Conservation (phyloP, 1,140 invertebrate genomes). For the Hyphantria cunea region DNA sequence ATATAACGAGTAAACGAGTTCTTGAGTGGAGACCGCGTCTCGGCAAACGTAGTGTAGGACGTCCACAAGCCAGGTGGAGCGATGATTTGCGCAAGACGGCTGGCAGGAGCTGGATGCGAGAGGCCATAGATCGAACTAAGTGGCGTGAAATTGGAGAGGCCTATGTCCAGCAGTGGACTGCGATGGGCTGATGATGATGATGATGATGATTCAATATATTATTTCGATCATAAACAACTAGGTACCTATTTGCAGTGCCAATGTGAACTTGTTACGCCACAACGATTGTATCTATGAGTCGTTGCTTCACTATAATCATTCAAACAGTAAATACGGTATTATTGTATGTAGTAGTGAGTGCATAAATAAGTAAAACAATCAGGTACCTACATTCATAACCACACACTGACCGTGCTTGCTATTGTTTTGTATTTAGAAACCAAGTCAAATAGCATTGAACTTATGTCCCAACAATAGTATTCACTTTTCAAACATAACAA, state of each 20-base stretch:
- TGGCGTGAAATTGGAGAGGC: too few relatives aligned
- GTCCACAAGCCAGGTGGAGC: too few relatives aligned
- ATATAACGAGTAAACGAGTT: too few relatives aligned
- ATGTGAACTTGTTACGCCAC: constrained; percentile 21
- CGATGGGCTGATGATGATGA: too few relatives aligned
- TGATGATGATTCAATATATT: too few relatives aligned
- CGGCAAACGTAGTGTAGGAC: too few relatives aligned
- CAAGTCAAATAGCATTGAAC: constrained; percentile 27
- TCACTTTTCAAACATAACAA: background rate
- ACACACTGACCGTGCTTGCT: constrained; percentile 18
- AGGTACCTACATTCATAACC: constrained; percentile 16
- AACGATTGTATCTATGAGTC: constrained; percentile 5
- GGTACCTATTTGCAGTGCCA: background rate
- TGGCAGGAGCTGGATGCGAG: too few relatives aligned
- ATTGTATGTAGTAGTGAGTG: constrained; percentile 7
- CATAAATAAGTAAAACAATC: background rate
- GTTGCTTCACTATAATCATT: constrained; percentile 22
- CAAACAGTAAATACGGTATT: constrained; percentile 8
- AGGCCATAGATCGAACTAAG: too few relatives aligned
- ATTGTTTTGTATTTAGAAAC: constrained; percentile 27
- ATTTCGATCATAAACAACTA: too few relatives aligned
- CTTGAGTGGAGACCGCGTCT: too few relatives aligned
- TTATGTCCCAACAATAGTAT: constrained; percentile 13
- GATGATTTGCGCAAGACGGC: too few relatives aligned
- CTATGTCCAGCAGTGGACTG: too few relatives aligned